Base-by-base conservation (phyloP, 2,888 invertebrate species). In the Cephus sareptanus region DNA sequence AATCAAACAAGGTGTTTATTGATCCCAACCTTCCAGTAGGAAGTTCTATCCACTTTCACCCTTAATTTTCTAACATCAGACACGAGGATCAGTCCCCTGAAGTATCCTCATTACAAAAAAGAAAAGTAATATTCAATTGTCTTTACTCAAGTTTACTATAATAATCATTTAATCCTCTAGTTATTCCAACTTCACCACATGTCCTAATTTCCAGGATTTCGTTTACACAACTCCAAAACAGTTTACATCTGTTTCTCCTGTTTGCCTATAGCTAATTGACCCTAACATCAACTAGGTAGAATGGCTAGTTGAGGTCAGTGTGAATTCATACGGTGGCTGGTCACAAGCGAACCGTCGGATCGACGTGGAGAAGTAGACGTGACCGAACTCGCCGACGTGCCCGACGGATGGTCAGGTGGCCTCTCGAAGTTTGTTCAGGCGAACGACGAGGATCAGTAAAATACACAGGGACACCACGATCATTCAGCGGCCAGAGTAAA, bases 391-490 rank as follows among this genome's bases (percentile, higher is more conserved):
- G 56, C 23, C 56, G 56, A 56, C 86, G 84, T 84, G 83, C 84
- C 83, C 82, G 84, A 85, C 85, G 85, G 84, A 83, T 83, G 85
- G 86, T 84, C 86, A 85, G 85, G 79, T 83, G 84, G 84, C 84
- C 86, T 85, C 84, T 83, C 81, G 77, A 76, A 83, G 86, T 86
- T 86, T 86, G 82, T 84, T 85, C 84, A 86, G 84, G 85, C 84
- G 84, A 85, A 84, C 84, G 81, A 82, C 80, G 80, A 80, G 84
- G 85, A 84, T 86, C 84, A 83, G 76, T 78, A 81, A 81, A 84
- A 81, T 80, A 84, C 83, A 86, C 86, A 84, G 74, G 23, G 56
- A 56, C 56, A 56, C 23, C 56, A 56, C 23, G 23, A 56, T 56
- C 56, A 56, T 56, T 56, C 56, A 56, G 56, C 23, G 9, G 56